A percentile compares a stretch with the other conserved stretches of the same genome.
Evolutionary conservation across 2,113 vertebrate species (phyloP).

Genomic region (Notarius quadriscutis): DNA sequence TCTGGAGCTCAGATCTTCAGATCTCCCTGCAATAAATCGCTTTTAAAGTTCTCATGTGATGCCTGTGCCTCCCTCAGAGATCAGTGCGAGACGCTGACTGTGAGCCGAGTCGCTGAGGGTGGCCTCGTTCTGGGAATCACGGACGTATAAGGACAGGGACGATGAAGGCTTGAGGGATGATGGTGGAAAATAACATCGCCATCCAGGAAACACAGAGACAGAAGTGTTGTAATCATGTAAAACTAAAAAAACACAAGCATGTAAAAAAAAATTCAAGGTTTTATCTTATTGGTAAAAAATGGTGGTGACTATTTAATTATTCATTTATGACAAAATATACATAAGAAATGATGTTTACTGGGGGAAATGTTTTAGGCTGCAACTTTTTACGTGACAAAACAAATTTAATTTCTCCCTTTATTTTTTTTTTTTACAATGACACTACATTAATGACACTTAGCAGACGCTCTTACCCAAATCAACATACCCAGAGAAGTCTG

Average conservation of each 20-base stretch:
- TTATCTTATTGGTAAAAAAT: not conserved
- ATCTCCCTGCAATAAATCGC: conserved; percentile 24
- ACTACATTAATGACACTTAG: too few relatives aligned
- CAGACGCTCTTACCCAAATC: too few relatives aligned
- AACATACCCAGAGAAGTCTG: too few relatives aligned
- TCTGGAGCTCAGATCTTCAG: conserved; percentile 36
- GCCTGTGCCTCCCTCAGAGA: conserved; percentile 10
- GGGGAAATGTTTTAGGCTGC: not conserved
- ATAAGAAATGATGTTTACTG: not conserved
- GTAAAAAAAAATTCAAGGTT: not conserved
- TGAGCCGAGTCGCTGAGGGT: conserved; percentile 17
- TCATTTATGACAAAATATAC: not conserved
- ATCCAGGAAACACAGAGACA: not conserved
- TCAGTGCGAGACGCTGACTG: not conserved
- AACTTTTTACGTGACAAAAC: too few relatives aligned
- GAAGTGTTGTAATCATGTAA: not conserved
- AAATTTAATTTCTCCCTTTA: not conserved
- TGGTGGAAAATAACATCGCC: not conserved
- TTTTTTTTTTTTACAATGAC: not conserved
- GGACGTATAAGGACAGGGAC: conserved; percentile 39
- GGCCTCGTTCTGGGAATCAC: conserved; percentile 30
- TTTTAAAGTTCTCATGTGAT: not conserved
- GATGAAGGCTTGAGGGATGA: not conserved
- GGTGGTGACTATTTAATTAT: not conserved
- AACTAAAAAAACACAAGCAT: not conserved